Percentiles rank a stretch among this genome's conserved stretches.
Evolutionary conservation across 92 coral and sea anemone genomes (phyloP).

Genomic region (Epizoanthus illoricatus): DNA sequence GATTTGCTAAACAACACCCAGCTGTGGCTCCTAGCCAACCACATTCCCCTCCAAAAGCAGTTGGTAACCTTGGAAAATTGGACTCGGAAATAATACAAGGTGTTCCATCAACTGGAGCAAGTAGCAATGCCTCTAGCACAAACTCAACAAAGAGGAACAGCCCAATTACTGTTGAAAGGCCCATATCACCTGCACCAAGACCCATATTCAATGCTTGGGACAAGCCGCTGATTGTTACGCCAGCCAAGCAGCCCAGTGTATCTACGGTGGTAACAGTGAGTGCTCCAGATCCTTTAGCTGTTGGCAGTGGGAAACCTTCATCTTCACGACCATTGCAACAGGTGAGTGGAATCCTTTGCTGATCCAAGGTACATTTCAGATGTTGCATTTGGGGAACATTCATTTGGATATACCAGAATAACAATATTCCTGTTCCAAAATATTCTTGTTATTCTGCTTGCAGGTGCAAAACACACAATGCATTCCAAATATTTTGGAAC

Average conservation of each 20-base stretch:
- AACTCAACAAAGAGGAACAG: slow-evolving; percentile 86
- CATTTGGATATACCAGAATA: too few species aligned
- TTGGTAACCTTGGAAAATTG: slow-evolving; percentile 60
- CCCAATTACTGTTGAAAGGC: slow-evolving; percentile 87
- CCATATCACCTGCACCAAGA: slow-evolving; percentile 81
- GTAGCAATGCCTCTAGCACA: slow-evolving; percentile 82
- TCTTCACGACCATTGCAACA: slow-evolving; percentile 56
- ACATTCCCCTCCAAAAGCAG: slow-evolving; percentile 53
- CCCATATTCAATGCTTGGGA: slow-evolving; percentile 98
- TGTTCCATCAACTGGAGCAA: slow-evolving; percentile 50
- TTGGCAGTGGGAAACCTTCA: slow-evolving; percentile 97
- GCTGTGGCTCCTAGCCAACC: slow-evolving; percentile 50
- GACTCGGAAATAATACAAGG: slow-evolving; percentile 65
- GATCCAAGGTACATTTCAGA: too few species aligned
- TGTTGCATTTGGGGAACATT: too few species aligned
- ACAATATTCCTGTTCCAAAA: too few species aligned
- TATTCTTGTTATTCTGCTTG: too few species aligned
- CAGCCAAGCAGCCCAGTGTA: slow-evolving; percentile 83
- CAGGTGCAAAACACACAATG: too few species aligned
- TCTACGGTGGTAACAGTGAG: slow-evolving; percentile 57
- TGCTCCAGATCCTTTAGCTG: slow-evolving; percentile 96
- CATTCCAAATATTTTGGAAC: too few species aligned
- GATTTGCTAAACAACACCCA: slow-evolving; percentile 87
- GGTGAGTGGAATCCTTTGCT: slow-evolving; percentile 27
- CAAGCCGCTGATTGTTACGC: slow-evolving; percentile 88